Evolutionary conservation across 2,888 invertebrate genomes (phyloP), one percentile per base, ranked within the genome.

Genomic region (Lamellibrachia satsuma): DNA sequence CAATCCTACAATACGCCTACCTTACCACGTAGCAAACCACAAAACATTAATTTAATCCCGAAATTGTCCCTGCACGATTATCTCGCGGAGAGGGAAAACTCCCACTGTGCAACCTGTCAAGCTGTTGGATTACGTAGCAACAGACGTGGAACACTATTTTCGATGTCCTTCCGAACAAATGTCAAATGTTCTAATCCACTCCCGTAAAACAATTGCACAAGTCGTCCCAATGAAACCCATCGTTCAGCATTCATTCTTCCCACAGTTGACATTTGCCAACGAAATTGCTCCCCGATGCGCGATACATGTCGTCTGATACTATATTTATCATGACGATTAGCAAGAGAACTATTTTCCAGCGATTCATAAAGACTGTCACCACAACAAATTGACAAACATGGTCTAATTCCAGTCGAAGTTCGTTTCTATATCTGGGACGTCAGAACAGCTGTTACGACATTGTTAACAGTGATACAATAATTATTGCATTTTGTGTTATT

Each of bases 121-220:
- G 75, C 6, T 22, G 75, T n/a, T 22, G 75, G 75, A 75, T 75
- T 75, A 75, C 75, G 75, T 22, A 1, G 75, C 15, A 75, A 75
- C 75, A 75, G 6, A 75, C 75, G n/a, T 3, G 75, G 75, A n/a
- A 75, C 75, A n/a, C 15, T n/a, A 75, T 75, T 22, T 22, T 22
- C 75, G n/a, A 75, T 22, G 75, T 75, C 75, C 75, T 75, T 4
- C 75, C 75, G 75, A 75, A 75, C 15, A 22, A 75, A 22, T 22
- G 75, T 75, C 75, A 75, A 11, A 75, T 75, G 75, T 75, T 75
- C 75, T 75, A 75, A 75, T 75, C 75, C 75, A 75, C 75, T 75
- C 6, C 75, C 15, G 22, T 22, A 22, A 75, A 75, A 75, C 75
- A 75, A 22, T 75, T 9, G 15, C 9, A 60, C 60, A 15, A 60